Evolutionary conservation across 1,140 invertebrate genomes (phyloP), one percentile per base, ranked within the genome.

Genomic region (Schlechtendalia chinensis): DNA sequence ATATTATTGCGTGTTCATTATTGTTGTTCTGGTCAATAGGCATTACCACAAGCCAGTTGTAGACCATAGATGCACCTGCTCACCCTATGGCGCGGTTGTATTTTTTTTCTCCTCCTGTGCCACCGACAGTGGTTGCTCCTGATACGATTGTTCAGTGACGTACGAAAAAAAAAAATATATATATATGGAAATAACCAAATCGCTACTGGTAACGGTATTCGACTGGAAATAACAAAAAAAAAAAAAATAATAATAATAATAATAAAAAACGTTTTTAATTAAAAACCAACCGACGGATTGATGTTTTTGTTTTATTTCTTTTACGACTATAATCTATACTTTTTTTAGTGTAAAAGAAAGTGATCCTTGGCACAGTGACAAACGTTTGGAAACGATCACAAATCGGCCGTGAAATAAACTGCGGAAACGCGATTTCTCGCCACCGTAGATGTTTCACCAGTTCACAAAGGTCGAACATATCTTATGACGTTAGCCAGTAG

Each of bases 371-470:
- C 56, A 24, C n/a, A 45, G n/a, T 59, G 29, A 58, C 32, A 32
- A 77, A 17, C 14, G 22, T 77, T 8, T 24, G 8, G 2, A 39
- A 5, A 69, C 32, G 50, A 72, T 19, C 0, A 50, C 32, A 77
- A 77, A 77, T 77, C 72, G 54, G 29, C 72, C 54, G 54, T 59
- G 54, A 77, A 77, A 24, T 59, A 45, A 72, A 72, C 50, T 72
- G 12, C 53, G 22, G 72, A 59, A 39, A 59, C 29, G 72, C 27
- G 54, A 58, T 77, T 77, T 77, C 54, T 77, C n/a, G 54, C 45
- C n/a, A 59, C 32, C 29, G 19, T 39, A 39, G 59, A 17, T 47
- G 69, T 72, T 72, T 54, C 47, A 29, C 3, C n/a, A 3, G 24
- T 24, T 12, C 69, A n/a, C n/a, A 72, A 72, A 72, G 24, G 69